Conservation (phyloP, 2,888 invertebrate genomes). For the Chrysotoxum bicinctum region DNA sequence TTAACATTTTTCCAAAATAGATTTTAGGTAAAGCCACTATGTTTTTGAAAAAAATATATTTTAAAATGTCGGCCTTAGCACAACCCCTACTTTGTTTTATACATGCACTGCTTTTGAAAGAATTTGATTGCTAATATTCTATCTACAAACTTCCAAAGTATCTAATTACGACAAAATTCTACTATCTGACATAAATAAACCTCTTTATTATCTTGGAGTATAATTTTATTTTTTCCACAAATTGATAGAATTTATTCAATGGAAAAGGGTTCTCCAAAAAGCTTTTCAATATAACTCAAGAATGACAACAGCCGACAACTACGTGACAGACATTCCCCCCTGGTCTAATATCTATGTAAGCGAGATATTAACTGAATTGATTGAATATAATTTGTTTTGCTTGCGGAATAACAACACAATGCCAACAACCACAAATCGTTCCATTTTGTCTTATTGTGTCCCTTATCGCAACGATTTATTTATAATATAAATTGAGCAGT, state of each 20-base stretch:
- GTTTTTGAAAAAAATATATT: no score
- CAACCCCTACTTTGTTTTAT: no score
- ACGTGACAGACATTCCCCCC: background rate
- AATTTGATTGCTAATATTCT: no score
- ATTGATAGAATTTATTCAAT: background rate
- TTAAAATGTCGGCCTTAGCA: no score
- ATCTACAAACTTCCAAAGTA: no score
- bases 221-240: background rate
- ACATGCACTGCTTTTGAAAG: no score
- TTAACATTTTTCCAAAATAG: no score
- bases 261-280: background rate
- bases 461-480: background rate
- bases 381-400: conserved; percentile 21
- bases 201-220: no score
- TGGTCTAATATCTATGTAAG: background rate
- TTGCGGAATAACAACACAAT: conserved; percentile 3
- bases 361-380: background rate
- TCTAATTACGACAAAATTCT: no score
- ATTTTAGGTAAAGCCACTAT: no score
- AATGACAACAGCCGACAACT: background rate
- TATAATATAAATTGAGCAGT: conserved; percentile 4
- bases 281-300: background rate
- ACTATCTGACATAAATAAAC: no score
- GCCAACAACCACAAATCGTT: background rate
- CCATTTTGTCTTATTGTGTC: background rate